phyloP scores from a whole-genome alignment of 1,140 invertebrate species.

The Scaptomyza montana region DNA sequence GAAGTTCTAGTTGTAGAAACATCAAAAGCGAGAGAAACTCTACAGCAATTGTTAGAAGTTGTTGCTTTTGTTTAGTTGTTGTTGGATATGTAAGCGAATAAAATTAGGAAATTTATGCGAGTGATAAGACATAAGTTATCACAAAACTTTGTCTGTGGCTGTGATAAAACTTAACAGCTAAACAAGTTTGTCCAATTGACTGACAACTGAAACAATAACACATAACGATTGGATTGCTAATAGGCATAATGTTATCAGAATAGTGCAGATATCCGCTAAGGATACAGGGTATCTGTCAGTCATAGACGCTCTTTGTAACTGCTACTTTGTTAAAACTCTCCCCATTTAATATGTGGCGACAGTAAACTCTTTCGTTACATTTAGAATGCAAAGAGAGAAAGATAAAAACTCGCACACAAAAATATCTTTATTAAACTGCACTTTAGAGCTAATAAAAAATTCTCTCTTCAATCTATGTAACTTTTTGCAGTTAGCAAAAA shows the following conservation, averaged over 20 bases:
- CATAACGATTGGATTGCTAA: no score
- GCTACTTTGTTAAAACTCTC: background rate
- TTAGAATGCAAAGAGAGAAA: background rate
- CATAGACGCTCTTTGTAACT: background rate
- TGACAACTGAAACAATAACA: no score
- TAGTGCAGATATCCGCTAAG: no score
- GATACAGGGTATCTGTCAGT: background rate
- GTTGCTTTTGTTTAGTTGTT: background rate
- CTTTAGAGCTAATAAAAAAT: constrained; percentile 35
- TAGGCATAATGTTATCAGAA: no score
- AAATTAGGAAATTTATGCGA: constrained; percentile 10
- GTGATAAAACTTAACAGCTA: no score
- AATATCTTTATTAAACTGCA: constrained; percentile 42
- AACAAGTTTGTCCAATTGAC: no score
- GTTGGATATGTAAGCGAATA: background rate
- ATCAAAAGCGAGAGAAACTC: background rate
- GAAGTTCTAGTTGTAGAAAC: background rate
- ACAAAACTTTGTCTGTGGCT: background rate
- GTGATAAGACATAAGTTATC: constrained; percentile 11
- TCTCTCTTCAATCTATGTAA: constrained; percentile 13
- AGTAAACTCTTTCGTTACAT: constrained; percentile 4
- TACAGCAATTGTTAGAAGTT: constrained; percentile 11
- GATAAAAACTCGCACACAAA: background rate
- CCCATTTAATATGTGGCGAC: constrained; percentile 3
- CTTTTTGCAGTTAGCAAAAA: constrained; percentile 5